Evolutionary conservation across 2,797 vertebrate genomes (phyloP).

Genomic region (Rhinatrema bivittatum): DNA sequence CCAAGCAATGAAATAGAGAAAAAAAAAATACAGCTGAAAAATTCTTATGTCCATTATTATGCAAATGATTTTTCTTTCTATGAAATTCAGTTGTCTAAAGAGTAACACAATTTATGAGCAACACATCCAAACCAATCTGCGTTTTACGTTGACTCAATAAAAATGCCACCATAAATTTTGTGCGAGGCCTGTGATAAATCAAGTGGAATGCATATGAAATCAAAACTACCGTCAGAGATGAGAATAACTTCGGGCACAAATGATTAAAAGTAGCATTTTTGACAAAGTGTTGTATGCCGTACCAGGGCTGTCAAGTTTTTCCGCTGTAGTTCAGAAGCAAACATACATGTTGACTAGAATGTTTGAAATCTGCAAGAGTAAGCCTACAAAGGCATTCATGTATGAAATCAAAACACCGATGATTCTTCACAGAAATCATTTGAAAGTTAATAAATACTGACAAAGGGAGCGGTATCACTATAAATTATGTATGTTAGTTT

Average conservation of each 20-base stretch:
- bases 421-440: not conserved
- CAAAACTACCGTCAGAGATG: not conserved
- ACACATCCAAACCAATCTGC: not conserved
- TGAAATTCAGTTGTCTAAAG: not conserved
- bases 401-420: no score
- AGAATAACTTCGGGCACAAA: not conserved
- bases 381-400: no score
- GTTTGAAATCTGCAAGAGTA: no score
- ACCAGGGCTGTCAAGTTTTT: not conserved
- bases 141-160: not conserved
- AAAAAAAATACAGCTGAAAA: no score
- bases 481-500: not conserved
- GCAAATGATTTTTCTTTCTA: not conserved
- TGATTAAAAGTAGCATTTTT: no score
- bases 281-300: no score
- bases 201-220: not conserved
- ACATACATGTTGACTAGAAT: no score
- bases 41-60: not conserved
- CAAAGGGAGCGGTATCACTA: not conserved
- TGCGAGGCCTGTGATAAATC: not conserved
- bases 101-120: not conserved
- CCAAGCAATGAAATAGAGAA: conserved; percentile 1
- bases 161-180: not conserved
- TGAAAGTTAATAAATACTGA: not conserved
- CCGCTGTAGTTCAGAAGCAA: not conserved